Base-by-base conservation (phyloP, 2,797 vertebrate species). In the Hippopotamyrus pictus region DNA sequence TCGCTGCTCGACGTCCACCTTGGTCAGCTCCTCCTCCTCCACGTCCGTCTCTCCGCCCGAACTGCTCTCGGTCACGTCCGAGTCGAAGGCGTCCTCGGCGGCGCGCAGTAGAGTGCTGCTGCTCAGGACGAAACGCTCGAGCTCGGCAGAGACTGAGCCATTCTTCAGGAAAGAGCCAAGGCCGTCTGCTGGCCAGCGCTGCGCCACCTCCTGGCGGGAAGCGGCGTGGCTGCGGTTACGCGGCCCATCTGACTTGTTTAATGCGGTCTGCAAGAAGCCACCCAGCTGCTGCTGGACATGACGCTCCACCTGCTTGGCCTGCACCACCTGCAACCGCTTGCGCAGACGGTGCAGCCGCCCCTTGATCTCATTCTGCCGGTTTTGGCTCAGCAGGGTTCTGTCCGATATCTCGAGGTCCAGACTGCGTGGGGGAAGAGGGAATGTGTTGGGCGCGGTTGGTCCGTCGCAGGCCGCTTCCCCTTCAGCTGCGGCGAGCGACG, bases 231-330 rank as follows among this genome's bases (percentile, higher is more conserved):
- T 95, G 89, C 95, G 93, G 88, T 95, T 94, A 89, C 95, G 94
- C 92, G 95, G 89, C 65, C 93, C 92, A 1, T 96, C 94, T 6
- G 96, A 93, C 90, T 94, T 96, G 92, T 93, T 95, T 86, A 96
- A 94, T 33, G 96, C 95, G 92, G 95, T 95, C 93, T 96, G 94
- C 90, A 97, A 94, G 92, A 97, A 96, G 91, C 97, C 96, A 2
- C 96, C 96, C 88, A 97, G 91, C 93, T 97, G 97, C 89, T 97
- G 97, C 91, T 97, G 97, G 89, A 97, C 96, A 89, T 97, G 97
- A 0, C 97, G 96, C 92, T 97, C 97, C 88, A 97, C 97, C 91
- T 97, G 97, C 93, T 97, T 97, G 0, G 97, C 97, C 92, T 97
- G 97, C 90, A 97, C 97, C 90, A 97, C 96, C 92, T 97, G 96